These are phyloP conservation scores for Drosophila murphyi DNA, from an alignment of 1,140 invertebrate species.

Conservation along the genomic window DNA sequence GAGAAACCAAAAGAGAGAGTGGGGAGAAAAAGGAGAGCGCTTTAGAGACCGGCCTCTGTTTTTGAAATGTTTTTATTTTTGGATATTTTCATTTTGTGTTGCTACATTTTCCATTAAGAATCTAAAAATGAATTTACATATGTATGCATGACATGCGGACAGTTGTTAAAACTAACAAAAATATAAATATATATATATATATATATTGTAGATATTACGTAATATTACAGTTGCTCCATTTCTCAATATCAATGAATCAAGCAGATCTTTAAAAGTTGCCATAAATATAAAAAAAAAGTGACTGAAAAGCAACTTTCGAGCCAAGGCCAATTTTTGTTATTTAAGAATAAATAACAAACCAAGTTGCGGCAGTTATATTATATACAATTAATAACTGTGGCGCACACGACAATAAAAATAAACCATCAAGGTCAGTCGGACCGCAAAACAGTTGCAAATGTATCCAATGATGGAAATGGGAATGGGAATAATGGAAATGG, in stretches of 20 bases:
- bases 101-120: constrained; percentile 7
- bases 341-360: constrained; percentile 33
- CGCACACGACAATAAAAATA: constrained; percentile 18
- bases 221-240: neutral
- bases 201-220: neutral
- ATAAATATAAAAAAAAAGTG: neutral
- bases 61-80: constrained; percentile 31
- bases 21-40: neutral
- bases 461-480: neutral
- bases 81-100: constrained; percentile 11
- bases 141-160: neutral
- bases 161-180: neutral
- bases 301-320: constrained; percentile 6
- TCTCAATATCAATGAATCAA: neutral
- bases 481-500: too few species aligned
- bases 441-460: constrained; percentile 20
- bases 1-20: neutral
- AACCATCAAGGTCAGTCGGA: constrained; percentile 27
- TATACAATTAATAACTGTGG: constrained; percentile 30
- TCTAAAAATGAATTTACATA: constrained; percentile 11
- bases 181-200: neutral
- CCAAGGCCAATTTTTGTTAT: constrained; percentile 33
- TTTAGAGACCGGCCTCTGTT: constrained; percentile 4
- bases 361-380: constrained; percentile 28
- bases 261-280: neutral